A percentile compares a stretch with the other conserved stretches of the same genome.
These are phyloP conservation scores for Speoplatyrhinus poulsoni DNA, from an alignment of 2,113 vertebrate species.

Conservation along the genomic window DNA sequence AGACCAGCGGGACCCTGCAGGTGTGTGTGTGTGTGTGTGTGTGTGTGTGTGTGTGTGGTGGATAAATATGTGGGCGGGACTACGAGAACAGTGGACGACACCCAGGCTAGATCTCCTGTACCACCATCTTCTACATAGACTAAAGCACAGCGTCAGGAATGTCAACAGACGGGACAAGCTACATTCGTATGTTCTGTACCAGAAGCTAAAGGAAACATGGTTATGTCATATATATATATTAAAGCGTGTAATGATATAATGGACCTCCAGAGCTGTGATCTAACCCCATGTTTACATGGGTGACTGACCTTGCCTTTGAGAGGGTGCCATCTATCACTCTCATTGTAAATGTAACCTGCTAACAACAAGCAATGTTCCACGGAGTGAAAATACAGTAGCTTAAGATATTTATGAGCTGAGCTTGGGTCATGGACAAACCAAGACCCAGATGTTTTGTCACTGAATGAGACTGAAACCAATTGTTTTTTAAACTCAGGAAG, in stretches of 20 bases:
- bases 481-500: not conserved
- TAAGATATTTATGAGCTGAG: not conserved
- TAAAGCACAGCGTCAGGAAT: conserved; percentile 28
- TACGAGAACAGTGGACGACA: not conserved
- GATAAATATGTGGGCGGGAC: not conserved
- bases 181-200: conserved; percentile 5
- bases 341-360: not conserved
- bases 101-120: not conserved
- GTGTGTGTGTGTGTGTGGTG: not conserved
- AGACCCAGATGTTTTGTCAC: conserved; percentile 3
- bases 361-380: not conserved
- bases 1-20: not conserved
- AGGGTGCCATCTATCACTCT: too few relatives aligned
- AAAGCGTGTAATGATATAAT: conserved; percentile 8
- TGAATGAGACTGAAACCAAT: conserved; percentile 27
- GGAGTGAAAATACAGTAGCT: not conserved
- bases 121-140: not conserved
- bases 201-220: not conserved
- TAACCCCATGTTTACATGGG: too few relatives aligned
- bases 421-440: too few relatives aligned
- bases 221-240: not conserved
- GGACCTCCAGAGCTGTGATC: too few relatives aligned
- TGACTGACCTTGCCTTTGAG: too few relatives aligned
- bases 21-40: not conserved
- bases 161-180: not conserved